phyloP scores from a whole-genome alignment of 2,797 vertebrate genomes.

The Rousettus madagascariensis region DNA sequence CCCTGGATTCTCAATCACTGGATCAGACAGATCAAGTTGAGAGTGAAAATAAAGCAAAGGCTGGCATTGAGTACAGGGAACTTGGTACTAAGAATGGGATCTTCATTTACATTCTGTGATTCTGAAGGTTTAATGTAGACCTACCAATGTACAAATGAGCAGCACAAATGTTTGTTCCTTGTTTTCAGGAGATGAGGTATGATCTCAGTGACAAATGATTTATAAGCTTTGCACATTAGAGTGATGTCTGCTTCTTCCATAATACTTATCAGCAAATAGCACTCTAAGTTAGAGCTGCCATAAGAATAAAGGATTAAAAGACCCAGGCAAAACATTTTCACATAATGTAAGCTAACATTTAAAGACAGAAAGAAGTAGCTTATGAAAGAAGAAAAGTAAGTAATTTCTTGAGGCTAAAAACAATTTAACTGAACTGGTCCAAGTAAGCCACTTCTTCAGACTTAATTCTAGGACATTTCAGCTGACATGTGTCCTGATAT shows the following conservation, averaged over 20 bases:
- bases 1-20: not conserved
- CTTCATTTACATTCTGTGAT: not conserved
- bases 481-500: not conserved
- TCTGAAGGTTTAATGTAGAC: not conserved
- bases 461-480: not conserved
- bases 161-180: not conserved
- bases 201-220: not conserved
- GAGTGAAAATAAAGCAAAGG: not conserved
- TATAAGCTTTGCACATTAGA: not conserved
- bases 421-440: not conserved
- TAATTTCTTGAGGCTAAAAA: not conserved
- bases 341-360: not conserved
- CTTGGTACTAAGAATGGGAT: not conserved
- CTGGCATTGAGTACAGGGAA: not conserved
- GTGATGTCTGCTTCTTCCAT: not conserved
- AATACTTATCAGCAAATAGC: not conserved
- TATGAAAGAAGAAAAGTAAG: not conserved
- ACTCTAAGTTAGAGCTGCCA: not conserved
- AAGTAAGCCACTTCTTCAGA: not conserved
- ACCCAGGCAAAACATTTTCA: not conserved
- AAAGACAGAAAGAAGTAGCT: not conserved
- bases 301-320: not conserved
- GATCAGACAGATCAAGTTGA: not conserved
- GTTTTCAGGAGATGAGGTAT: not conserved
- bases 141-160: too few species aligned